Conservation (phyloP, 2,113 vertebrate species). For the Ovis aries region ARS-UI_Ramb_v3.0 NC_056074.1:23794501-23795000, state of each 20-base stretch:
- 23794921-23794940: neutral
- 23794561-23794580: neutral
- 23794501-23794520: neutral
- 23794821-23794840: slow-evolving; percentile 53
- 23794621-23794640: neutral
- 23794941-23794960: neutral
- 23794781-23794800: slow-evolving; percentile 18
- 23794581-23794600: neutral
- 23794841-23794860: neutral
- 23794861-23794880: neutral
- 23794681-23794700: slow-evolving; percentile 63
- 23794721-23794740: neutral
- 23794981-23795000: neutral
- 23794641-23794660: neutral
- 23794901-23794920: neutral
- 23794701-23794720: neutral
- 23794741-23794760: neutral
- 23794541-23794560: neutral
- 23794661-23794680: slow-evolving; percentile 58
- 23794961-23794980: neutral
- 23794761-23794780: neutral
- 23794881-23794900: neutral
- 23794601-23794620: neutral
- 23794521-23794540: neutral
- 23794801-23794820: slow-evolving; percentile 31